A percentile compares a stretch with the other conserved stretches of the same genome.
These are phyloP conservation scores for Pseudolaguvia tuberculata DNA, from an alignment of 2,113 vertebrate species.

Conservation along the genomic window DNA sequence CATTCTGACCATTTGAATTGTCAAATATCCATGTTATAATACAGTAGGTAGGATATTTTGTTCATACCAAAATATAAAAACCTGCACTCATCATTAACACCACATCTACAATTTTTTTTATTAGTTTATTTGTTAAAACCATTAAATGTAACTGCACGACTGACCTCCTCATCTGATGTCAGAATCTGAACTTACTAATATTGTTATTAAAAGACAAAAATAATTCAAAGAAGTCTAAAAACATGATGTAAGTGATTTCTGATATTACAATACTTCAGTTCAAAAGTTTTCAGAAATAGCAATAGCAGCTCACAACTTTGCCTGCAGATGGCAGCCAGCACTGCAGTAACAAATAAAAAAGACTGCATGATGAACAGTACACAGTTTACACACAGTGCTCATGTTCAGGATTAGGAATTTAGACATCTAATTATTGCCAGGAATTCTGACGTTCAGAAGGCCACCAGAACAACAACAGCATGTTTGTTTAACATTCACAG, in stretches of 20 bases:
- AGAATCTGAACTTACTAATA: too few relatives aligned
- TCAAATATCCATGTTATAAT: background rate
- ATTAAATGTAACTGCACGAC: too few relatives aligned
- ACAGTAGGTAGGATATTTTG: background rate
- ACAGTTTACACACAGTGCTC: background rate
- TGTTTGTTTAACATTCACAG: background rate
- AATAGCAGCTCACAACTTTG: background rate
- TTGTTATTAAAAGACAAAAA: too few relatives aligned
- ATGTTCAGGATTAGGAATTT: background rate
- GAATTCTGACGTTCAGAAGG: background rate
- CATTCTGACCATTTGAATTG: background rate
- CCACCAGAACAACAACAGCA: background rate
- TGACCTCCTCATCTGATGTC: too few relatives aligned
- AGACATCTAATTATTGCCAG: background rate
- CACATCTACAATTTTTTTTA: too few relatives aligned
- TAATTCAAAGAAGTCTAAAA: too few relatives aligned
- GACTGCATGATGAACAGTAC: background rate
- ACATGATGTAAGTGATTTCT: too few relatives aligned
- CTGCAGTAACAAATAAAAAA: background rate
- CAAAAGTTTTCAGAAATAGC: constrained; percentile 6
- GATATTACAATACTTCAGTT: too few relatives aligned
- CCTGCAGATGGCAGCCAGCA: constrained; percentile 8
- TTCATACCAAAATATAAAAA: too few relatives aligned
- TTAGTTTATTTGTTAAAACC: too few relatives aligned
- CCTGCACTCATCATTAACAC: too few relatives aligned